These are phyloP conservation scores for Pithys albifrons DNA, from an alignment of 2,113 vertebrate genomes.

Conservation along the genomic window DNA sequence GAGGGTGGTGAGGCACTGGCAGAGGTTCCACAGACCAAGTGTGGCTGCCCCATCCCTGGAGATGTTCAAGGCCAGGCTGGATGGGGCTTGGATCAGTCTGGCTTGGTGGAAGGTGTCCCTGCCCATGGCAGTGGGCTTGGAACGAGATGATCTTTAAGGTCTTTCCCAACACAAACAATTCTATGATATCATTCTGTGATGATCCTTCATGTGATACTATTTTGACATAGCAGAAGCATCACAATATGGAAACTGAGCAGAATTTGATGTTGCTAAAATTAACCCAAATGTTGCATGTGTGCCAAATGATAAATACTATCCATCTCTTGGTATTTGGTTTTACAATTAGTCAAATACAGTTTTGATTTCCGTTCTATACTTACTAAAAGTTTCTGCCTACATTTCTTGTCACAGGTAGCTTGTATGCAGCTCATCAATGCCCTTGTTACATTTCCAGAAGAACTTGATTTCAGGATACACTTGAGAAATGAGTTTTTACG, in stretches of 20 bases:
- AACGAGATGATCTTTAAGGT: fast-evolving
- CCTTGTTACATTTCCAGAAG: slow-evolving; percentile 93
- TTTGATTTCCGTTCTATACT: background rate
- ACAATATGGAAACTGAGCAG: background rate
- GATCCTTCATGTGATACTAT: background rate
- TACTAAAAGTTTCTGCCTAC: background rate
- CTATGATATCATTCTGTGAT: background rate
- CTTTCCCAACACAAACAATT: background rate
- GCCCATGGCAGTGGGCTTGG: background rate
- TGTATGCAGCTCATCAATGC: slow-evolving; percentile 99
- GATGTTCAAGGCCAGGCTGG: fast-evolving
- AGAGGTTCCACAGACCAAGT: background rate
- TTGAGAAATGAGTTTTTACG: slow-evolving; percentile 95
- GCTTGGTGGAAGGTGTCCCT: background rate
- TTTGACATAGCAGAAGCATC: background rate
- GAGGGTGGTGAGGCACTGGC: background rate
- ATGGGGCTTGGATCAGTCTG: fast-evolving
- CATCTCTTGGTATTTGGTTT: background rate
- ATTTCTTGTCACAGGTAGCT: slow-evolving; percentile 81
- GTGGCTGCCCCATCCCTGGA: background rate
- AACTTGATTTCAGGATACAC: slow-evolving; percentile 98
- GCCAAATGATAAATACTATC: background rate
- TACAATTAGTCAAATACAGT: background rate
- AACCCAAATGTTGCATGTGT: background rate
- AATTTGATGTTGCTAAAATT: background rate